Percentiles rank a stretch among this genome's conserved stretches.
Conservation (phyloP, 2,888 invertebrate genomes). For the Sinopyrophorus schimmeli region DNA sequence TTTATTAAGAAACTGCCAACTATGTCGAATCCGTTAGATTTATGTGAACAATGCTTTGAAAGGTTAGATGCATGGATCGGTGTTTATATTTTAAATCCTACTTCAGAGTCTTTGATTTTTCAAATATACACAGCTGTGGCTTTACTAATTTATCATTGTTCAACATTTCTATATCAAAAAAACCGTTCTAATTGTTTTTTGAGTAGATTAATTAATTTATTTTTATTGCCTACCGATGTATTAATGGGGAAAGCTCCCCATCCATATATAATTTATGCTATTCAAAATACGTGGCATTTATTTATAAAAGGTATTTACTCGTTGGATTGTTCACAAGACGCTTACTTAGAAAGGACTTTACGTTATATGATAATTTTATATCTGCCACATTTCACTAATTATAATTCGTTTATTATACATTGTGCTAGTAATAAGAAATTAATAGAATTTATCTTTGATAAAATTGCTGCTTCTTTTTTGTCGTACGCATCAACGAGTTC, state of each 20-base stretch:
- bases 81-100: slow-evolving; percentile 41
- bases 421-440: slow-evolving; percentile 42
- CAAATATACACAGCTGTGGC: slow-evolving; percentile 47
- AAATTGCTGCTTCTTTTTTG: slow-evolving; percentile 45
- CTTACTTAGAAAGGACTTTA: slow-evolving; percentile 56
- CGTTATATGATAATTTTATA: slow-evolving; percentile 56
- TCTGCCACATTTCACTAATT: slow-evolving; percentile 45
- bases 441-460: slow-evolving; percentile 45
- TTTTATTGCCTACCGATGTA: slow-evolving; percentile 58
- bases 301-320: slow-evolving; percentile 59
- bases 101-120: slow-evolving; percentile 44
- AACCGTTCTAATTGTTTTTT: slow-evolving; percentile 55
- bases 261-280: slow-evolving; percentile 52
- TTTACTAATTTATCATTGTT: slow-evolving; percentile 46
- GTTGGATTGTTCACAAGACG: slow-evolving; percentile 55
- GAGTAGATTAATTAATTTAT: slow-evolving; percentile 56
- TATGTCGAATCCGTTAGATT: slow-evolving; percentile 33
- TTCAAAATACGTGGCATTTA: slow-evolving; percentile 59
- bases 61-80: slow-evolving; percentile 43
- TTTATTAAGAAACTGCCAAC: slow-evolving; percentile 44
- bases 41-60: slow-evolving; percentile 48
- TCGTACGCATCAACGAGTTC: slow-evolving; percentile 45
- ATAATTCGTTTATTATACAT: slow-evolving; percentile 45
- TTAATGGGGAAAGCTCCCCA: slow-evolving; percentile 56
- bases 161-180: slow-evolving; percentile 46